Percentiles rank a stretch among this genome's conserved stretches.
These are phyloP conservation scores for Aptenodytes forsteri DNA, from an alignment of 2,113 vertebrate genomes.

Conservation along the genomic window DNA sequence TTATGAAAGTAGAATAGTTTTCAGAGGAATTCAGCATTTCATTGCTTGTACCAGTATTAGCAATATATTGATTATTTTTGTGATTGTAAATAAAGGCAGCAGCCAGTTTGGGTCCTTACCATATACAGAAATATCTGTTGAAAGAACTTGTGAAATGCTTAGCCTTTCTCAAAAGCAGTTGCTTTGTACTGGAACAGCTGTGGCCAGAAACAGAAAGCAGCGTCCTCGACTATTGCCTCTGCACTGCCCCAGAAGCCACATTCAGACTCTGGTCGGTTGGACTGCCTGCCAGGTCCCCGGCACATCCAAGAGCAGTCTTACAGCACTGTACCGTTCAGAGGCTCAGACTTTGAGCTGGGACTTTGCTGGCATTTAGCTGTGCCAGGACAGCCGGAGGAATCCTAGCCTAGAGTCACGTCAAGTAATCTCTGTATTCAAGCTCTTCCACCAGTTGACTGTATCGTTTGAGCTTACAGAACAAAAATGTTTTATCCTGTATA, in stretches of 20 bases:
- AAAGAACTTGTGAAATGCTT: not conserved
- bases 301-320: not conserved
- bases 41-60: not conserved
- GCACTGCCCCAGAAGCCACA: not conserved
- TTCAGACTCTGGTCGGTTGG: not conserved
- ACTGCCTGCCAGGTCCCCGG: not conserved
- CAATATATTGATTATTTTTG: not conserved
- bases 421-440: not conserved
- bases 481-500: not conserved
- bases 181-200: not conserved
- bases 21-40: not conserved
- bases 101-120: not conserved
- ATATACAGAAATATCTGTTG: not conserved
- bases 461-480: not conserved
- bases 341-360: not conserved
- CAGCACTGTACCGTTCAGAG: fast-evolving
- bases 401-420: not conserved
- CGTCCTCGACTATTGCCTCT: not conserved
- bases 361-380: not conserved
- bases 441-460: not conserved
- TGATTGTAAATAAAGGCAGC: not conserved
- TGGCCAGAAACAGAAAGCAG: not conserved
- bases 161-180: not conserved
- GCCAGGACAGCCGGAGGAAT: not conserved
- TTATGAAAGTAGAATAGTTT: not conserved